Evolutionary conservation across 1,140 invertebrate species (phyloP), one percentile per base, ranked within the genome.

Genomic region (Saccostrea glomerata): DNA sequence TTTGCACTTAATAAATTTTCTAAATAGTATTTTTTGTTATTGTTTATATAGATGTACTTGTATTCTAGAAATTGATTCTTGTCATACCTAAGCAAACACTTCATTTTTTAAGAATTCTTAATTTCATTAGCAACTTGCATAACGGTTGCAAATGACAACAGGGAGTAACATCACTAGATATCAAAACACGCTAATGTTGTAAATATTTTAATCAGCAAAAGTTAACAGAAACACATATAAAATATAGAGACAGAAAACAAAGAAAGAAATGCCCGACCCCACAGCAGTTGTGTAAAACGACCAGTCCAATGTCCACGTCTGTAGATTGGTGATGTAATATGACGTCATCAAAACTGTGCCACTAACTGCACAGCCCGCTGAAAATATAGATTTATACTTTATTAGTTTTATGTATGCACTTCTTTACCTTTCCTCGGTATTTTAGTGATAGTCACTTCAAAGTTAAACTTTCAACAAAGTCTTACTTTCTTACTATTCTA

Each of bases 171-270:
- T 20, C 47, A 47, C 6, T 47, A 3, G 9, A 47, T 47, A 17
- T 63, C n/a, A n/a, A 25, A 77, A 77, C 70, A 77, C 25, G 30
- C 20, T 66, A 17, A 2, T 36, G 70, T 7, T 30, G 13, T 77
- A 30, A 36, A 25, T 17, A 30, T 30, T 77, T 77, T 36, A 77
- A 77, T 36, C 70, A 9, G 70, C 23, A 15, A 77, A 84, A 20
- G 82, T 56, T 55, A 84, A 84, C 23, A 84, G 55, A 55, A 55
- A 84, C 82, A 84, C 55, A 54, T 84, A 84, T 17, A 84, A 15
- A 54, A 84, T 55, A 25, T 55, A 84, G 9, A 56, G 20, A 84
- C 82, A 84, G 11, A 84, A 84, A 84, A 56, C 82, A 11, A 84
- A 17, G 82, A 84, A 84, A 0, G 82, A 84, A n/a, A 84, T 55